A percentile compares a stretch with the other conserved stretches of the same genome.
Evolutionary conservation across 2,888 invertebrate genomes (phyloP).

Genomic region (Theodoxus fluviatilis): DNA sequence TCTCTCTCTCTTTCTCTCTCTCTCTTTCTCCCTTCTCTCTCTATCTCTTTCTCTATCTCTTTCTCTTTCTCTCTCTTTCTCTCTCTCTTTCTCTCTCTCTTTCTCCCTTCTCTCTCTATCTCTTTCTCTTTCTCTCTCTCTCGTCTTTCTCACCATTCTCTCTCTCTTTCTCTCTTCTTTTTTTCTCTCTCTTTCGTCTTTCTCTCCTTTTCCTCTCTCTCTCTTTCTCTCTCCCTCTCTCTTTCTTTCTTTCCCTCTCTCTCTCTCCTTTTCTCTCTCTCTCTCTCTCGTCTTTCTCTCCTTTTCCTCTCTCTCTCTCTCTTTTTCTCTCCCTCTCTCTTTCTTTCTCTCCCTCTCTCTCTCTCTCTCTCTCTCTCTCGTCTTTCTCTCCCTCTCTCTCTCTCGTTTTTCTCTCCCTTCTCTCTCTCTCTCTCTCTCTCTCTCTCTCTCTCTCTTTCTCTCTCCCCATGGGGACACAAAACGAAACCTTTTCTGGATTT

Average conservation of each 20-base stretch:
- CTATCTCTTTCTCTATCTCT: neutral
- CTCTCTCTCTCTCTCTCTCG: slow-evolving; percentile 1
- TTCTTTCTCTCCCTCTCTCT: neutral
- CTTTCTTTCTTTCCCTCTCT: neutral
- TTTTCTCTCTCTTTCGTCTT: neutral
- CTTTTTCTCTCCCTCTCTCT: neutral
- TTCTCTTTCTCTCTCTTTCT: neutral
- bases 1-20: slow-evolving; percentile 1
- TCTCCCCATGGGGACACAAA: neutral
- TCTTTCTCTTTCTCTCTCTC: slow-evolving; percentile 14
- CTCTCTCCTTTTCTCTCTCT: slow-evolving; percentile 6
- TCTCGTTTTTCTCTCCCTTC: neutral
- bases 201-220: neutral
- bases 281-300: no score
- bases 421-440: no score
- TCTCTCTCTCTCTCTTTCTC: no score
- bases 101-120: slow-evolving; percentile 6
- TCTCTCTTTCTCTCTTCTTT: slow-evolving; percentile 9
- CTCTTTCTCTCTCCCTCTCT: neutral
- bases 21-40: neutral
- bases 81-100: neutral
- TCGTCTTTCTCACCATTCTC: neutral
- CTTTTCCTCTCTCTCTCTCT: neutral
- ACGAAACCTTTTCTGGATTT: no score
- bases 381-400: neutral